Percentiles rank a stretch among this genome's conserved stretches.
phyloP scores from a whole-genome alignment of 2,113 vertebrate species.

The Brienomyrus brachyistius region DNA sequence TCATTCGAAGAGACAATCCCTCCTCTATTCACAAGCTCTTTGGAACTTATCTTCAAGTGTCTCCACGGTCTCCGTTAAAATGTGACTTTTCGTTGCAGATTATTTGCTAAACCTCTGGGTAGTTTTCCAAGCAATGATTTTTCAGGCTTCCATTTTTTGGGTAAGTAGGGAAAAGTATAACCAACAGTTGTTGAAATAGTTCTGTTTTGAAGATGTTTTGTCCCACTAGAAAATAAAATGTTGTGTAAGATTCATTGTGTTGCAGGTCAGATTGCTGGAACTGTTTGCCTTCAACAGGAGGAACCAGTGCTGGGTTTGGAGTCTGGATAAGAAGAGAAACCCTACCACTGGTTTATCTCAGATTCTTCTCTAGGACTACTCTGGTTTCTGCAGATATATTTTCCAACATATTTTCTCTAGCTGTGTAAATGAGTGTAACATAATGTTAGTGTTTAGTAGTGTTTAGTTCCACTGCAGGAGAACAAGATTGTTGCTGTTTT shows the following conservation, averaged over 20 bases:
- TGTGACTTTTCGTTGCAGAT: neutral
- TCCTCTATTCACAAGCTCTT: neutral
- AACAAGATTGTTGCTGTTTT: neutral
- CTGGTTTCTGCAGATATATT: neutral
- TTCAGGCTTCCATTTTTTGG: neutral
- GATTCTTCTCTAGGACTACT: neutral
- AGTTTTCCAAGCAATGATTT: neutral
- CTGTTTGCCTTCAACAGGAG: neutral
- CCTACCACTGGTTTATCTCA: neutral
- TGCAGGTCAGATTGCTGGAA: neutral
- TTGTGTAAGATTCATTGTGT: neutral
- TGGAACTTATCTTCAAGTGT: neutral
- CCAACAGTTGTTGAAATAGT: neutral
- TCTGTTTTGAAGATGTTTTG: neutral
- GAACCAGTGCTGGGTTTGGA: neutral
- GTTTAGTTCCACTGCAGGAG: neutral
- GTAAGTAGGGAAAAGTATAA: slow-evolving; percentile 1
- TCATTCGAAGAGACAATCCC: neutral
- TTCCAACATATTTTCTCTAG: neutral
- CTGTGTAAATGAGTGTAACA: neutral
- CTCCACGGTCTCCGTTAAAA: slow-evolving; percentile 8
- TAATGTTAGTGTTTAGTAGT: neutral
- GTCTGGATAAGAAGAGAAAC: neutral
- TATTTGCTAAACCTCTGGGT: slow-evolving; percentile 14
- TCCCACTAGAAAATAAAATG: neutral